Percentiles rank a stretch among this genome's conserved stretches.
phyloP scores from a whole-genome alignment of 2,888 invertebrate genomes.

The Drosophila histrio region DNA sequence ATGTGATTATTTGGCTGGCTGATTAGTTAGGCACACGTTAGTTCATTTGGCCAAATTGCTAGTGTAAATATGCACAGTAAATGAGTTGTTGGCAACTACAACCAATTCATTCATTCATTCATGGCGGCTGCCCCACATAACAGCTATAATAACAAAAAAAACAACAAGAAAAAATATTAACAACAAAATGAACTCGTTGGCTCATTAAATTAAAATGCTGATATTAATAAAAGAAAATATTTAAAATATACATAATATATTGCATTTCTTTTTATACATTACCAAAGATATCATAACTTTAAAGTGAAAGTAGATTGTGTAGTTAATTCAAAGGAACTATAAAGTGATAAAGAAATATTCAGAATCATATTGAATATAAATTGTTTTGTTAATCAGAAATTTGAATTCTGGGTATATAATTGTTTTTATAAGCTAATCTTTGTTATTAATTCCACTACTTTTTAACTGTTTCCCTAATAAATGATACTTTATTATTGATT shows the following conservation, averaged over 20 bases:
- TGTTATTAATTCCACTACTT: no score
- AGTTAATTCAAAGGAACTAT: background rate
- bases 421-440: no score
- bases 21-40: constrained; percentile 40
- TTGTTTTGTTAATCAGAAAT: no score
- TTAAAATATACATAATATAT: constrained; percentile 10
- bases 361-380: no score
- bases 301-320: background rate
- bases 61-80: constrained; percentile 54
- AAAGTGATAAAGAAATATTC: no score
- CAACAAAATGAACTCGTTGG: constrained; percentile 9
- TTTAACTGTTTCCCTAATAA: no score
- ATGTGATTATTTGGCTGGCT: constrained; percentile 42
- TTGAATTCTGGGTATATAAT: no score
- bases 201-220: constrained; percentile 28
- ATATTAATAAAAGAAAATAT: constrained; percentile 18
- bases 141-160: constrained; percentile 1
- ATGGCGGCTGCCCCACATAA: constrained; percentile 7
- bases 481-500: no score
- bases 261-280: background rate
- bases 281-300: background rate
- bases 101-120: constrained; percentile 38
- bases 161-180: background rate
- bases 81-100: constrained; percentile 34
- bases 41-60: constrained; percentile 68